Evolutionary conservation across 92 coral and sea anemone genomes (phyloP).

Genomic region (Paragorgia papillata): DNA sequence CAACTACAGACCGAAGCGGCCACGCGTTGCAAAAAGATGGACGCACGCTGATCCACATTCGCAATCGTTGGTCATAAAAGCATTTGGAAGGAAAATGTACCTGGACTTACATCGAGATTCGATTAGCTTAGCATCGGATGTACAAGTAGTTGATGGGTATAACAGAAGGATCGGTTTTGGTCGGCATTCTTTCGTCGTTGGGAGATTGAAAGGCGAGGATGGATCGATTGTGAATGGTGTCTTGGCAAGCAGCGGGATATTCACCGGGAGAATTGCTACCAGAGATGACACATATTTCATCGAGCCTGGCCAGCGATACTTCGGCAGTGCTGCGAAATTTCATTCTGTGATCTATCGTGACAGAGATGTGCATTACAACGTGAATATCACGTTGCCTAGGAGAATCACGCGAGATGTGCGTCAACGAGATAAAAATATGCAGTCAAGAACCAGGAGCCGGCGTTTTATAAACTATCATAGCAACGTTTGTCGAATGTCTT

Average conservation of each 20-base stretch:
- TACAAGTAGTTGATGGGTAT: constrained; percentile 58
- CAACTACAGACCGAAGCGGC: constrained; percentile 46
- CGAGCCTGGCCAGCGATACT: constrained; percentile 79
- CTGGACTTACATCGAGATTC: constrained; percentile 68
- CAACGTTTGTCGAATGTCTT: constrained; percentile 63
- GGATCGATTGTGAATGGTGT: constrained; percentile 76
- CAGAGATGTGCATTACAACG: constrained; percentile 62
- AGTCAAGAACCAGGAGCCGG: not conserved
- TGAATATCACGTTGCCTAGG: constrained; percentile 21
- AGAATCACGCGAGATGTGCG: constrained; percentile 31
- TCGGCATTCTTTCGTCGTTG: constrained; percentile 67
- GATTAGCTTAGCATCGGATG: constrained; percentile 69
- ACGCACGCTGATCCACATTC: constrained; percentile 53
- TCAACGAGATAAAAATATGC: constrained; percentile 11
- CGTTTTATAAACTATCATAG: too few species aligned
- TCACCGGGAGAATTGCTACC: constrained; percentile 78
- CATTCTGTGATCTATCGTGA: constrained; percentile 85
- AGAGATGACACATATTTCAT: constrained; percentile 65
- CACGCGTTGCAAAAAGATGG: constrained; percentile 62
- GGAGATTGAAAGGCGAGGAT: constrained; percentile 68
- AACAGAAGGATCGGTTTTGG: constrained; percentile 67
- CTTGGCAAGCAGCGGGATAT: constrained; percentile 64
- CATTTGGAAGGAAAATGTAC: constrained; percentile 65
- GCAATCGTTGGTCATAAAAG: constrained; percentile 65
- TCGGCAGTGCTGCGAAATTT: constrained; percentile 58